phyloP scores from a whole-genome alignment of 2,888 invertebrate genomes.

The Dryadula phaetusa region DNA sequence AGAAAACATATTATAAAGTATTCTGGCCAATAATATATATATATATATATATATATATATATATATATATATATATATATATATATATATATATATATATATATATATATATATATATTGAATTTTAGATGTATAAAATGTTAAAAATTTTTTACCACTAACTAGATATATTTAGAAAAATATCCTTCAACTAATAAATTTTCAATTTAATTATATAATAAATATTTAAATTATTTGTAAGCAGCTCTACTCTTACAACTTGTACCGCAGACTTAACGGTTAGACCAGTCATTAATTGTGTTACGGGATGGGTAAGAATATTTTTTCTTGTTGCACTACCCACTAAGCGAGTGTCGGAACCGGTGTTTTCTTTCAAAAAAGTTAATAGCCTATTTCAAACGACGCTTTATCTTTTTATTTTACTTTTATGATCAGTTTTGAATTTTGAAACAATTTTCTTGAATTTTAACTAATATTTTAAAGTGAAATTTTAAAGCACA shows the following conservation, averaged over 20 bases:
- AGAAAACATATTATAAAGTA: no score
- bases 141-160: neutral
- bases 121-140: no score
- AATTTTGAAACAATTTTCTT: slow-evolving; percentile 21
- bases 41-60: no score
- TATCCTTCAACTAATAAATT: no score
- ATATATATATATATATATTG: no score
- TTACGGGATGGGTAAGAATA: slow-evolving; percentile 62
- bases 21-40: no score
- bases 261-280: slow-evolving; percentile 49
- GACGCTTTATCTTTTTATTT: slow-evolving; percentile 30
- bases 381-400: slow-evolving; percentile 52
- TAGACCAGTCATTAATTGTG: slow-evolving; percentile 65
- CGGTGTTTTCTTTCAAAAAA: slow-evolving; percentile 55
- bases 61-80: no score
- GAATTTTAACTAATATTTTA: neutral
- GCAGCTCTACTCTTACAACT: slow-evolving; percentile 35
- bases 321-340: slow-evolving; percentile 58
- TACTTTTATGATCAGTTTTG: slow-evolving; percentile 23
- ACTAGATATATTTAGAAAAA: no score
- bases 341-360: slow-evolving; percentile 56
- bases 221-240: no score
- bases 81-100: no score
- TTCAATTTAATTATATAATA: no score
- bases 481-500: neutral